Conservation (phyloP, 2,888 invertebrate genomes). For the Holacanthella duospinosa region DNA sequence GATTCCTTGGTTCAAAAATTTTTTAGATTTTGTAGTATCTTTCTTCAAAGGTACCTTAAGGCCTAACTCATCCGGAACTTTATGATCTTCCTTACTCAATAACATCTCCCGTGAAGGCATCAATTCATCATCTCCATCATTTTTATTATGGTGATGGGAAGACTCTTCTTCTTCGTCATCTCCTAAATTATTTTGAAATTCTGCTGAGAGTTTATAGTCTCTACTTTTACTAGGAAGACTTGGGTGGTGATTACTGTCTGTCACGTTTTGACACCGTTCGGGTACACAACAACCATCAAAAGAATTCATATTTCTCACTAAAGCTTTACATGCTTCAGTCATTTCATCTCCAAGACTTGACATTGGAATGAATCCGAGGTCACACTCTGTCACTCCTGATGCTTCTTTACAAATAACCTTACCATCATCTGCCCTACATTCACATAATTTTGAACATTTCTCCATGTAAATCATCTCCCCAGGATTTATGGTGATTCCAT, state of each 20-base stretch:
- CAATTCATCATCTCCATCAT: constrained; percentile 7
- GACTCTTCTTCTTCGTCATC: constrained; percentile 23
- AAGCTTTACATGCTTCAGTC: constrained; percentile 31
- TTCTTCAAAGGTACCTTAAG: not conserved
- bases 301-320: constrained; percentile 26
- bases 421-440: constrained; percentile 28
- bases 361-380: constrained; percentile 26
- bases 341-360: constrained; percentile 32
- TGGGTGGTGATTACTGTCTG: constrained; percentile 21
- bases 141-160: not conserved
- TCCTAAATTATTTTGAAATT: constrained; percentile 32
- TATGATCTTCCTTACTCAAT: constrained; percentile 10
- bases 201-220: constrained; percentile 32
- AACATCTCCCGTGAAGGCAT: constrained; percentile 16
- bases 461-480: constrained; percentile 29
- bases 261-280: constrained; percentile 30
- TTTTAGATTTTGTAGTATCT: not conserved
- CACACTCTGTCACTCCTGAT: constrained; percentile 18
- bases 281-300: constrained; percentile 37
- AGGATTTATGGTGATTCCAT: constrained; percentile 23
- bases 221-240: constrained; percentile 21
- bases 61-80: not conserved
- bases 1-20: not conserved
- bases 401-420: constrained; percentile 23
- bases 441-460: constrained; percentile 26